Percentiles rank a stretch among this genome's conserved stretches.
These are phyloP conservation scores for Microcebus jonahi DNA, from an alignment of 2,113 vertebrate genomes.

Conservation along the genomic window DNA sequence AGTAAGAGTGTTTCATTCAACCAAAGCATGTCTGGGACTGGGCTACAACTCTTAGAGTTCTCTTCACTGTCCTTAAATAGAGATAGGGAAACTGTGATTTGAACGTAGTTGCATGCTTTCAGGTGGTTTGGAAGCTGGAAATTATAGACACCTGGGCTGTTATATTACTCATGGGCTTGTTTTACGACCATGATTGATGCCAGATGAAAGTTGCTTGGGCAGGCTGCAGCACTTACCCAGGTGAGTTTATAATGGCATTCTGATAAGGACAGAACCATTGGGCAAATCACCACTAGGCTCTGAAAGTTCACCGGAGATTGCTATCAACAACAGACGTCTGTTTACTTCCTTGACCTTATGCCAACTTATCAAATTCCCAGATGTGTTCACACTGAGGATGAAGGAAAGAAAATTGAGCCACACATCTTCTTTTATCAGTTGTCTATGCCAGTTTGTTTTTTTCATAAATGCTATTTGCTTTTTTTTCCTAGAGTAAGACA, in stretches of 20 bases:
- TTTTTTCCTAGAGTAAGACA: not conserved
- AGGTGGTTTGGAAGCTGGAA: slow-evolving; percentile 54
- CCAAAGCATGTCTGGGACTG: not conserved
- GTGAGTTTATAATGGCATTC: slow-evolving; percentile 53
- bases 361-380: not conserved
- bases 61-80: not conserved
- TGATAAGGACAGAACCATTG: slow-evolving; percentile 33
- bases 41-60: not conserved
- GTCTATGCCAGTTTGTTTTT: not conserved
- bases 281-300: not conserved
- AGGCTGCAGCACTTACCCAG: not conserved
- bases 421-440: not conserved
- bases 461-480: not conserved
- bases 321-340: slow-evolving; percentile 29
- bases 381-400: not conserved
- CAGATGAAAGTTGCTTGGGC: slow-evolving; percentile 75
- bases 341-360: not conserved
- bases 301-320: slow-evolving; percentile 30
- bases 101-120: not conserved
- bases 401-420: not conserved
- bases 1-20: not conserved
- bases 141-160: slow-evolving; percentile 81
- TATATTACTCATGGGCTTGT: slow-evolving; percentile 61
- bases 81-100: slow-evolving; percentile 41
- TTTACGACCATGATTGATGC: slow-evolving; percentile 71